Evolutionary conservation across 2,888 invertebrate species (phyloP).

Genomic region (Gryllus longicercus): DNA sequence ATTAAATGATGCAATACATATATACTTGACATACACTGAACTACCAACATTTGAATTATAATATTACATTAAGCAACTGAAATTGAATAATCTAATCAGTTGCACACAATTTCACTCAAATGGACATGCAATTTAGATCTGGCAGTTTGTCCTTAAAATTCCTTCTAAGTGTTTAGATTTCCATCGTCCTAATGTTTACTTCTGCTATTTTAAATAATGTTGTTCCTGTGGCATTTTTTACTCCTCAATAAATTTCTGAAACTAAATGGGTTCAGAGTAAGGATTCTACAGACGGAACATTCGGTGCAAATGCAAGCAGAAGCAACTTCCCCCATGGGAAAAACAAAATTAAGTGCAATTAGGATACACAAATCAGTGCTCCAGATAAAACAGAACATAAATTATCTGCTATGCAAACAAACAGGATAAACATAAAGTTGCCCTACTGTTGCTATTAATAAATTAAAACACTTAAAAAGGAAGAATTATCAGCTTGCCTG

Average conservation of each 20-base stretch:
- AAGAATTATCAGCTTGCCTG: constrained; percentile 38
- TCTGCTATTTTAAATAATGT: too few species aligned
- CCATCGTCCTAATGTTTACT: neutral
- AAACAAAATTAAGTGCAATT: constrained; percentile 18
- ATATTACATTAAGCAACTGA: too few species aligned
- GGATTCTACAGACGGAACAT: constrained; percentile 26
- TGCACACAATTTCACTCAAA: too few species aligned
- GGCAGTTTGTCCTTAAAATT: too few species aligned
- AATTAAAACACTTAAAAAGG: constrained; percentile 35
- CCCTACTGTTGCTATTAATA: constrained; percentile 27
- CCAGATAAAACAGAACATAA: constrained; percentile 19
- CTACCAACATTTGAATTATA: too few species aligned
- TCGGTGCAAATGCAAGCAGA: constrained; percentile 33
- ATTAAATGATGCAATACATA: too few species aligned
- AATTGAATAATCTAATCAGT: too few species aligned
- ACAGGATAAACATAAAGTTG: constrained; percentile 10
- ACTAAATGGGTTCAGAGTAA: neutral
- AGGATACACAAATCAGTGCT: constrained; percentile 19
- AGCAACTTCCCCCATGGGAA: constrained; percentile 30
- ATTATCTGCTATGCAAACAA: constrained; percentile 27
- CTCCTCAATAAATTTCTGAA: neutral
- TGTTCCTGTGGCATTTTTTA: too few species aligned
- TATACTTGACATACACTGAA: too few species aligned
- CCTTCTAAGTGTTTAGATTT: neutral
- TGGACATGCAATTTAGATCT: too few species aligned